These are phyloP conservation scores for Salminus brasiliensis DNA, from an alignment of 2,113 vertebrate species.

Conservation along the genomic window DNA sequence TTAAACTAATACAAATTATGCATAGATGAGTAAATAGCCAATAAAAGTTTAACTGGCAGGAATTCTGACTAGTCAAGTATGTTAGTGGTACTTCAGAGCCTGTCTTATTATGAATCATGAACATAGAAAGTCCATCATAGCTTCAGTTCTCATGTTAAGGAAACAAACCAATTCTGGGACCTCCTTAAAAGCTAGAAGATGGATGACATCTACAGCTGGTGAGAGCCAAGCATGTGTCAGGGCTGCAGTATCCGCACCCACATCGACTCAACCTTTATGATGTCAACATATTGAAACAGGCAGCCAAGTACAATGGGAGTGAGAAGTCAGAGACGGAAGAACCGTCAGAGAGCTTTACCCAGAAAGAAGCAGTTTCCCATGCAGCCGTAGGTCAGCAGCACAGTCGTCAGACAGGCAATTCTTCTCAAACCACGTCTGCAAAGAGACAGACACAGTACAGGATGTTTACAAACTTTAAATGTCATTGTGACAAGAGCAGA, in stretches of 20 bases:
- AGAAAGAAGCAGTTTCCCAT: constrained; percentile 87
- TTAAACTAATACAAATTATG: no score
- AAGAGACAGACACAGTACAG: constrained; percentile 60
- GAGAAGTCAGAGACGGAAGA: constrained; percentile 33
- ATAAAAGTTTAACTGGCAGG: no score
- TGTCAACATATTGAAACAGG: constrained; percentile 58
- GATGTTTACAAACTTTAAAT: constrained; percentile 63
- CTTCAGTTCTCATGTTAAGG: no score
- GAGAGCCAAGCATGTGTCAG: constrained; percentile 69
- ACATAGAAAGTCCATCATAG: no score
- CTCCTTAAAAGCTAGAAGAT: constrained; percentile 62
- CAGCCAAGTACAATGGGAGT: constrained; percentile 4
- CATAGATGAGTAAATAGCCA: no score
- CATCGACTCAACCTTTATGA: constrained; percentile 60
- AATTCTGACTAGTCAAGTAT: no score
- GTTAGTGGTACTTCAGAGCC: background rate
- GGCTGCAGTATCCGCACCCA: constrained; percentile 68
- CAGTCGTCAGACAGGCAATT: constrained; percentile 97
- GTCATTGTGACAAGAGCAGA: background rate
- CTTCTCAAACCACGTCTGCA: constrained; percentile 95
- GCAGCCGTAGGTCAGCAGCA: constrained; percentile 90
- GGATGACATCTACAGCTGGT: constrained; percentile 61
- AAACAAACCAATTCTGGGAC: constrained; percentile 7
- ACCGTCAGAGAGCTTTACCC: constrained; percentile 74
- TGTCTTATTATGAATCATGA: background rate